These are phyloP conservation scores for Magallana gigas DNA, from an alignment of 1,140 invertebrate genomes.

Conservation along the genomic window DNA sequence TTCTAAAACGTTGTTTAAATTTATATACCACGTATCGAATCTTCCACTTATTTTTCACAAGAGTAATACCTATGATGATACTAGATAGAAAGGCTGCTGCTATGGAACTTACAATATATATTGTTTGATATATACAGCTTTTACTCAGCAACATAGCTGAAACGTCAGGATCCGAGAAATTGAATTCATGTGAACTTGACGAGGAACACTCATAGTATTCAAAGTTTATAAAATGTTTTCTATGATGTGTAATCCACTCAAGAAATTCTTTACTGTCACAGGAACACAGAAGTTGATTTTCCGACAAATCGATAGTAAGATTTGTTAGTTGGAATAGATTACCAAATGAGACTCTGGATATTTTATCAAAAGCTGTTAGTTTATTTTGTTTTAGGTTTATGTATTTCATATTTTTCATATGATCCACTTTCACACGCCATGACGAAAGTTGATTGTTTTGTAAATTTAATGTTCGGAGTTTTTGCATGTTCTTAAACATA, in stretches of 20 bases:
- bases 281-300: neutral
- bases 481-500: neutral
- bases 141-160: neutral
- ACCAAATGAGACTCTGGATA: neutral
- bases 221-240: neutral
- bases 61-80: neutral
- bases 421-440: neutral
- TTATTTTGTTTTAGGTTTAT: neutral
- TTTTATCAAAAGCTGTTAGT: neutral
- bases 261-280: neutral
- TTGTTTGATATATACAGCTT: neutral
- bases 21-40: neutral
- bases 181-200: neutral
- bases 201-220: neutral
- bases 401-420: neutral
- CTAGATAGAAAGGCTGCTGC: neutral
- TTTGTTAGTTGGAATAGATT: neutral
- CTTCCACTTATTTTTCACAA: neutral
- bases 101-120: neutral
- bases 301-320: neutral
- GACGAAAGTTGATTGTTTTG: neutral
- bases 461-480: neutral
- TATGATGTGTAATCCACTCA: neutral
- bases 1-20: neutral
- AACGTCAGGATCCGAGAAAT: neutral